Evolutionary conservation across 2,113 vertebrate genomes (phyloP).

Genomic region (Pseudorhombus dupliciocellatus): DNA sequence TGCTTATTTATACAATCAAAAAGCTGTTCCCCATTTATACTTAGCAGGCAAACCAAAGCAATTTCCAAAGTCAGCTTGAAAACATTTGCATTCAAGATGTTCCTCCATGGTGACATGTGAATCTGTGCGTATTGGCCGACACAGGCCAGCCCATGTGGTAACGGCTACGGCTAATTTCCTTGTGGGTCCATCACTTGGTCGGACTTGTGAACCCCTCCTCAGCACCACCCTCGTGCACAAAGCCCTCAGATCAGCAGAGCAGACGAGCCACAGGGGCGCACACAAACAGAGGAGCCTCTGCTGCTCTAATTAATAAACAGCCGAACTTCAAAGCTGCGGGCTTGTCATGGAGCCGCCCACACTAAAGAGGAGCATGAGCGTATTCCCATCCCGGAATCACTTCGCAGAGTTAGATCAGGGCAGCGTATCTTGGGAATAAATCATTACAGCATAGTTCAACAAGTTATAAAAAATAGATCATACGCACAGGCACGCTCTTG

Average conservation of each 20-base stretch:
- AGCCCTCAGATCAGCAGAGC: conserved; percentile 45
- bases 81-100: conserved; percentile 69
- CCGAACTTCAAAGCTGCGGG: conserved; percentile 65
- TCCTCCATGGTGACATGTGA: conserved; percentile 19
- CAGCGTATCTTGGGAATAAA: conserved; percentile 43
- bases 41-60: conserved; percentile 26
- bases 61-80: conserved; percentile 18
- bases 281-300: conserved; percentile 55
- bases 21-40: conserved; percentile 29
- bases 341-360: conserved; percentile 54
- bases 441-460: conserved; percentile 19
- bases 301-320: conserved; percentile 77
- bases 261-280: conserved; percentile 45
- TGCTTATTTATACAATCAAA: conserved; percentile 33
- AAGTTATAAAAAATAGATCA: background rate
- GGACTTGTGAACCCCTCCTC: conserved; percentile 46
- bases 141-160: conserved; percentile 52
- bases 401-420: conserved; percentile 43
- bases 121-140: conserved; percentile 43
- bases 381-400: conserved; percentile 48
- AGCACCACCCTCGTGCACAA: conserved; percentile 16
- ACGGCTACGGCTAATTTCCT: conserved; percentile 64
- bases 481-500: conserved; percentile 2
- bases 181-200: conserved; percentile 42
- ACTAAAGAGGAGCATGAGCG: conserved; percentile 47